Base-by-base conservation (phyloP, 2,888 invertebrate genomes). In the Hypselothyrea guttata region DNA sequence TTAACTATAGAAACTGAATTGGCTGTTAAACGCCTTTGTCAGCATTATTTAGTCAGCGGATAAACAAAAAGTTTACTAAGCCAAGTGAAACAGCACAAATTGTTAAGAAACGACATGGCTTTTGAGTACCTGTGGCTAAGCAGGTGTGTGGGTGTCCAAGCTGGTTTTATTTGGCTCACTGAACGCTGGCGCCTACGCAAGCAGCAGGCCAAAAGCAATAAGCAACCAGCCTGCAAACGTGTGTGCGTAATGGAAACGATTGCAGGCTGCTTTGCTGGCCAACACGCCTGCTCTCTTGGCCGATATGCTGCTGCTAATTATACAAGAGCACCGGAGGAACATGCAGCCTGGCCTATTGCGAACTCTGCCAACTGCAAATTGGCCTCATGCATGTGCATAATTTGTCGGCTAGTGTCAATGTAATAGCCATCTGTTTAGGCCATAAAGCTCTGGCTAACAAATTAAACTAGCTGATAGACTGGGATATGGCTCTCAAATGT, bases 211-310 rank as follows among this genome's bases (percentile, higher is more conserved):
- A 22, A 22, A 2, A 22, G 22, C 22, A 22, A 22, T 5, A 22
- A 22, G 3, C 2, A 22, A 22, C 22, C 22, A 22, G 5, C 22
- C 22, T 22, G 22, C 5, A 22, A 22, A 22, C 22, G 22, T 4
- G 22, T 22, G 22, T 78, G 75, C 78, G 78, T 71, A 73, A 75
- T 72, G 63, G 28, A 59, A 56, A 62, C 64, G 64, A 22, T 22
- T 22, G 48, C 47, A 44, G 58, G 54, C 60, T 55, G 62, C n/a
- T 46, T 66, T 59, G 60, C 51, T 65, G 41, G 62, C 52, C 44
- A 69, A 60, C 62, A 55, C 62, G 40, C 46, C 55, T 72, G 60
- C 46, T n/a, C 67, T 70, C 54, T 57, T 57, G 55, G 51, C 68
- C 71, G 66, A 66, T 51, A 67, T 56, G 46, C 44, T 40, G 31